These are phyloP conservation scores for Saccopteryx leptura DNA, from an alignment of 2,113 vertebrate species.

Conservation along the genomic window DNA sequence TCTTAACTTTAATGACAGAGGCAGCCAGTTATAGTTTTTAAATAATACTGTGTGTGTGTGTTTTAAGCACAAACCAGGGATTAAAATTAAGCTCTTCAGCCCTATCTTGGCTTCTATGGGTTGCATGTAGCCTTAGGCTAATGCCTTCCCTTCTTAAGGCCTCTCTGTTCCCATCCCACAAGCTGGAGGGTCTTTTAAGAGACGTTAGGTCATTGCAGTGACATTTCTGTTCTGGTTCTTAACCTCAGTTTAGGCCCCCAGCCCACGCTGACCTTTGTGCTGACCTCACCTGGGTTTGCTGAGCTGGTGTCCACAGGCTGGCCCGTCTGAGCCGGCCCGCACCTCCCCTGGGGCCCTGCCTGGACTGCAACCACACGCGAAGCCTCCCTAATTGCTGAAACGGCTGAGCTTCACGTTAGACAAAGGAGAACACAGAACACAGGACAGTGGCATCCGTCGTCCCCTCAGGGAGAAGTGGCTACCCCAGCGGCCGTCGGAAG, in stretches of 20 bases:
- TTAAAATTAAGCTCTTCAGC: not conserved
- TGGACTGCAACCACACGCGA: not conserved
- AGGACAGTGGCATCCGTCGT: not conserved
- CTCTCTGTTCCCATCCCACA: not conserved
- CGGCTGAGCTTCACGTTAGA: not conserved
- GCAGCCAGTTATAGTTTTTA: not conserved
- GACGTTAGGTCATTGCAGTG: too few species aligned
- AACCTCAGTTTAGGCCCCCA: not conserved
- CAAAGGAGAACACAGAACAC: not conserved
- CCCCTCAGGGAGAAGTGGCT: not conserved
- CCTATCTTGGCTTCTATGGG: too few species aligned
- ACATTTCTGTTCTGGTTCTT: not conserved
- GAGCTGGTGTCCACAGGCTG: not conserved
- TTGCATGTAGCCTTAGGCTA: not conserved
- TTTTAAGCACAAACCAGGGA: not conserved
- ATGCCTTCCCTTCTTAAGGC: not conserved
- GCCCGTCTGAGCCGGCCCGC: not conserved
- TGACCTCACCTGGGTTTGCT: not conserved
- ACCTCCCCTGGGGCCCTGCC: not conserved
- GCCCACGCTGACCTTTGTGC: not conserved
- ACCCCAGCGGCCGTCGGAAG: not conserved
- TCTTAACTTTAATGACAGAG: not conserved
- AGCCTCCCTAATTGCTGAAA: not conserved
- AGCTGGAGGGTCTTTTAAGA: not conserved
- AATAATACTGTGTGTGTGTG: not conserved